Percentiles rank a stretch among this genome's conserved stretches.
These are phyloP conservation scores for Morinoia aosen DNA, from an alignment of 2,888 invertebrate species.

Conservation along the genomic window DNA sequence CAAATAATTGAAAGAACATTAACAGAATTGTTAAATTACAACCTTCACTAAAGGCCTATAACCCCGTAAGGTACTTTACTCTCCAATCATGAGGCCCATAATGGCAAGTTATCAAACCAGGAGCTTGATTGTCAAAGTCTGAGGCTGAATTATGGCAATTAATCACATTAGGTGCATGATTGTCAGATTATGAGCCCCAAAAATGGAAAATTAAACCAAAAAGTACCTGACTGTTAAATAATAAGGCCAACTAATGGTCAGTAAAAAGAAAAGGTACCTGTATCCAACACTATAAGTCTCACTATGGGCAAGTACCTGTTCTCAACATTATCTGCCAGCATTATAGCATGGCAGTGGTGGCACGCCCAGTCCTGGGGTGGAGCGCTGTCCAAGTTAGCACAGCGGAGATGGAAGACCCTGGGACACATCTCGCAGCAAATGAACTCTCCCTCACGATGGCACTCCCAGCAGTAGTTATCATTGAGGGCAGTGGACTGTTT, in stretches of 20 bases:
- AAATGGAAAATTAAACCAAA: too few species aligned
- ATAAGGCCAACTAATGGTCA: neutral
- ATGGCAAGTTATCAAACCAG: neutral
- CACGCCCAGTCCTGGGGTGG: conserved; percentile 82
- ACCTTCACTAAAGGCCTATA: too few species aligned
- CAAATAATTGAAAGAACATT: too few species aligned
- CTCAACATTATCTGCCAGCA: conserved; percentile 81
- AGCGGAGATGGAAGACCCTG: conserved; percentile 86
- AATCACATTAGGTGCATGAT: too few species aligned
- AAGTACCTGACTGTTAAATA: neutral
- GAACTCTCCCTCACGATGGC: conserved; percentile 80
- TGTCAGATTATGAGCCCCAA: too few species aligned
- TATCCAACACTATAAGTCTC: neutral
- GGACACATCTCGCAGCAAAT: conserved; percentile 86
- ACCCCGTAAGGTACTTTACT: neutral
- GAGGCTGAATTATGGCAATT: too few species aligned
- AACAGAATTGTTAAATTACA: too few species aligned
- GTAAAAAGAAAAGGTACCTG: neutral
- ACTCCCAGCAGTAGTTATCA: conserved; percentile 92
- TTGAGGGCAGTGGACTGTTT: conserved; percentile 67
- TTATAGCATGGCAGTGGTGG: conserved; percentile 84
- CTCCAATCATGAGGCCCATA: neutral
- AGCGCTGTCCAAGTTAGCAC: conserved; percentile 73
- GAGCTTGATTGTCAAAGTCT: too few species aligned
- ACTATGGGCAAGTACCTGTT: conserved; percentile 62